Base-by-base conservation (phyloP, 2,797 vertebrate species). In the Siniperca scherzeri region DNA sequence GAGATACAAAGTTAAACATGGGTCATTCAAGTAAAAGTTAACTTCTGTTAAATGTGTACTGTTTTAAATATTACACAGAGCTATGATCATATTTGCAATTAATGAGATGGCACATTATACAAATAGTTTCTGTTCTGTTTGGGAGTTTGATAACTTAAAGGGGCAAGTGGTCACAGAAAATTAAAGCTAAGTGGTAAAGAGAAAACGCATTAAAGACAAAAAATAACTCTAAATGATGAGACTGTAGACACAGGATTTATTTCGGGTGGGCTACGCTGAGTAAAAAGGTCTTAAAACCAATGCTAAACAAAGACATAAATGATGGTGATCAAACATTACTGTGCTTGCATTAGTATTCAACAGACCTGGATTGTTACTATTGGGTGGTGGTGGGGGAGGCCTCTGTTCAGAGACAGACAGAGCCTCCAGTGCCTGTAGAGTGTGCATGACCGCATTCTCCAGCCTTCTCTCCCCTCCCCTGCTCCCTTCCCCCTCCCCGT, bases 351-450 rank as follows among this genome's bases (percentile, higher is more conserved):
- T 21, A 40, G 16, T 36, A 50, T 81, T 75, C 7, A 95, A 97
- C 91, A 71, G 80, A 99, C 99, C 99, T 99, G 97, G 92, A 93
- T 95, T 97, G 95, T 95, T 86, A 11, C 70, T 96, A 94, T 93
- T 96, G 72, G 96, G 93, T 94, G 96, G 97, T 50, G 97, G 97
- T 57, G 97, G 97, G 0, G 91, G 93, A 50, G 93, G 94, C 30
- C 93, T 92, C 85, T 96, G 97, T 86, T 99, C 98, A 59, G 98
- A 97, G 62, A 97, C 97, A 44, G 98, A 96, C 88, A 99, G 94
- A 70, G 97, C 96, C 93, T 98, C 97, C 84, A 99, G 94, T 11
- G 97, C 97, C 91, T 98, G 98, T 81, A 99, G 95, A 1, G 97
- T 97, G 87, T 97, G 95, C 86, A 98, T 95, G 17, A 97, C 96